These are phyloP conservation scores for Desmodus rotundus DNA, from an alignment of 2,113 vertebrate genomes.

Conservation along the genomic window DNA sequence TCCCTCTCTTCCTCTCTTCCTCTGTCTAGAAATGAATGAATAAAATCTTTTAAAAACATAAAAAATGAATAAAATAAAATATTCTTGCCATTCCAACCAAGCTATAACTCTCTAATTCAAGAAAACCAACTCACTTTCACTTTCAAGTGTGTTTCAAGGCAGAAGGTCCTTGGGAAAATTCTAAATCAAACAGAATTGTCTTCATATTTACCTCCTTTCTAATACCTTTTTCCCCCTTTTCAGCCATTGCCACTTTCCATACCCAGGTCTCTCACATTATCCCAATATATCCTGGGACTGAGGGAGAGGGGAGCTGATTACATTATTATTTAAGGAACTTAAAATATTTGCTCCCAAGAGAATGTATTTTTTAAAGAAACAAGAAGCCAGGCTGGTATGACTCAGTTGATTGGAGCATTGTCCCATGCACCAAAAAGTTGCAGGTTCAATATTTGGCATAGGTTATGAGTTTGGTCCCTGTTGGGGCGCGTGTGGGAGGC, in stretches of 20 bases:
- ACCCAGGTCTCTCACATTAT: neutral
- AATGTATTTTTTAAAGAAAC: no score
- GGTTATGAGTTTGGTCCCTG: no score
- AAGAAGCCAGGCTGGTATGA: no score
- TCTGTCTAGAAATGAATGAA: no score
- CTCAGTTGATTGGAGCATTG: no score
- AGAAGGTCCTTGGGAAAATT: constrained; percentile 4
- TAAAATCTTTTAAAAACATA: no score
- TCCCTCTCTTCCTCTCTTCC: no score
- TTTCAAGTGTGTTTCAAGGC: neutral
- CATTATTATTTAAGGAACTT: neutral
- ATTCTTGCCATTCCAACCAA: neutral
- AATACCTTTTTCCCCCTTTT: neutral
- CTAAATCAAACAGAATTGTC: neutral
- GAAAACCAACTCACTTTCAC: constrained; percentile 26
- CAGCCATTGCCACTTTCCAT: neutral
- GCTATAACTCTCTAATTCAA: neutral
- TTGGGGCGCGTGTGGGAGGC: no score
- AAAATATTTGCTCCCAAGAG: neutral
- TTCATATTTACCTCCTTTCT: neutral
- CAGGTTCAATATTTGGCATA: no score
- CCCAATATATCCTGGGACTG: neutral
- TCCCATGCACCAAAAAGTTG: no score
- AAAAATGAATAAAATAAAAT: neutral
- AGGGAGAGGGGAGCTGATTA: neutral